A percentile compares a stretch with the other conserved stretches of the same genome.
Conservation (phyloP, 2,888 invertebrate genomes). For the Lysandra bellargus region DNA sequence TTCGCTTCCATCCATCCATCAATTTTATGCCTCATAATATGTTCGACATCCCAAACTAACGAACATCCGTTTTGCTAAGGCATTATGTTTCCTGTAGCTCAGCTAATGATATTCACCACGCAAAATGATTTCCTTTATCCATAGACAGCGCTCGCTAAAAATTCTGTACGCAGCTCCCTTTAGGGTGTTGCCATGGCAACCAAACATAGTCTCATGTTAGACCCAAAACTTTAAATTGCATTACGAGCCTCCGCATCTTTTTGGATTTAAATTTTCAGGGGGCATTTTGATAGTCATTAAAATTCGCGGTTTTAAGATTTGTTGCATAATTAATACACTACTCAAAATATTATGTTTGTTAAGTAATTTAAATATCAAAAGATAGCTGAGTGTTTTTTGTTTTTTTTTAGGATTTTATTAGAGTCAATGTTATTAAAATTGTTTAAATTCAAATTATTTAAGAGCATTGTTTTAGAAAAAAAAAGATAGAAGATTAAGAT, state of each 20-base stretch:
- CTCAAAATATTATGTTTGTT: background rate
- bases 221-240: conserved; percentile 78
- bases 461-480: too few species aligned
- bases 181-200: conserved; percentile 75
- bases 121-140: conserved; percentile 75
- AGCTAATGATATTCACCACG: conserved; percentile 77
- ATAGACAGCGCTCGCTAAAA: conserved; percentile 66
- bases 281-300: conserved; percentile 17
- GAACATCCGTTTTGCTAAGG: conserved; percentile 27
- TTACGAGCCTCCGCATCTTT: conserved; percentile 64
- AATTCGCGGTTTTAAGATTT: conserved; percentile 24
- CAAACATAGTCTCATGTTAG: conserved; percentile 73
- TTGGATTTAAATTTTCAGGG: conserved; percentile 53
- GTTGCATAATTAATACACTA: background rate
- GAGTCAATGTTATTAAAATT: background rate
- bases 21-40: conserved; percentile 8
- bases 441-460: too few species aligned
- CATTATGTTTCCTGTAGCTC: conserved; percentile 40
- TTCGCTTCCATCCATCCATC: background rate
- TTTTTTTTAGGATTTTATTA: background rate
- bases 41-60: conserved; percentile 20
- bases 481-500: too few species aligned
- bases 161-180: conserved; percentile 55
- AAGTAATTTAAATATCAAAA: background rate
- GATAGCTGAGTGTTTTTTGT: background rate